Evolutionary conservation across 2,113 vertebrate genomes (phyloP), one percentile per base, ranked within the genome.

Genomic region (Dendrocopos noguchii): DNA sequence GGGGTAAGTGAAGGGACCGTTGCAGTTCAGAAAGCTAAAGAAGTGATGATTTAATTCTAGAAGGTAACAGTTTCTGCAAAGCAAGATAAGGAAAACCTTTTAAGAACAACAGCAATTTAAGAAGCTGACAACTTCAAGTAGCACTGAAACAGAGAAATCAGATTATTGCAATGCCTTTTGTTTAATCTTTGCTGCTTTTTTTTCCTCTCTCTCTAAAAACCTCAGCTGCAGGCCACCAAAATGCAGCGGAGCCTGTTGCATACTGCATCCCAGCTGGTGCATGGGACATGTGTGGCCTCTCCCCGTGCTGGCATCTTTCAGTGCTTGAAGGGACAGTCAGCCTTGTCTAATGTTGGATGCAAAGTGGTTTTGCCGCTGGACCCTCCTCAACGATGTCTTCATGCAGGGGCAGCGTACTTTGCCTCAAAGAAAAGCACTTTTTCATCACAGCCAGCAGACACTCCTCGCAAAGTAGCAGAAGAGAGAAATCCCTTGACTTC

Each of bases 161-260:
- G 28, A 52, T 79, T 36, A 70, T 4, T 83, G 64, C 70, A 84
- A 63, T 83, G 72, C 9, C 73, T 13, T 84, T 76, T 57, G 12
- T 60, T 94, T 85, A 61, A 27, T 55, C 59, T 74, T 85, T 75
- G 84, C 44, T 80, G 66, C 57, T 77, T 91, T 42, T 93, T 81
- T 94, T 39, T 39, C 39, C 39, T 63, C 78, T 84, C n/a, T 96
- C 72, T 92, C 0, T 52, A 97, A 97, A 94, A 95, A 63, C 61
- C 79, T 94, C 93, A 87, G 52, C 81, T 47, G 47, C 50, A 28
- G 34, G 80, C 92, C 56, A 86, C 88, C 96, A 98, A 66, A 90
- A 98, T 99, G 98, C 98, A 98, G 15, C 92, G 96, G 92, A 92
- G 97, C 78, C 60, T 98, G 21, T 93, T 97, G 39, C 96, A 73